phyloP scores from a whole-genome alignment of 2,888 invertebrate species.

The Nesidiocoris tenuis region DNA sequence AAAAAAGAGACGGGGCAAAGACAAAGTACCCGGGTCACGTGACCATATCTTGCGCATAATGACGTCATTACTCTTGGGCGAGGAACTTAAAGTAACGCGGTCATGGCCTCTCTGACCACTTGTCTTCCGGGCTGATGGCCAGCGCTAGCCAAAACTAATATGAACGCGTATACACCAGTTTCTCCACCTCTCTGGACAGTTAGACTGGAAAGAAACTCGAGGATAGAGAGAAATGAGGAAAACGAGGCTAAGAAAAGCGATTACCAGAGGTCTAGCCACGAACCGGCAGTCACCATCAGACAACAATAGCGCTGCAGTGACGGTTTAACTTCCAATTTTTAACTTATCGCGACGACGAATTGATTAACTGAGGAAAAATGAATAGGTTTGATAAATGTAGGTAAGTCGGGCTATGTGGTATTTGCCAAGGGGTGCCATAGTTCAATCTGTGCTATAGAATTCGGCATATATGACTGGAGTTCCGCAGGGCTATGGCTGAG shows the following conservation, averaged over 20 bases:
- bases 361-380: too few species aligned
- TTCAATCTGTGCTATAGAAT: too few species aligned
- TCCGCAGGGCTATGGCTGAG: too few species aligned
- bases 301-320: too few species aligned
- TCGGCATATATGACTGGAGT: too few species aligned
- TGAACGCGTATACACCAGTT: background rate
- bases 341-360: too few species aligned
- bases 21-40: constrained; percentile 36
- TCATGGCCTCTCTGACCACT: background rate
- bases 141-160: background rate
- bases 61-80: constrained; percentile 17
- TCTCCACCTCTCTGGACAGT: background rate
- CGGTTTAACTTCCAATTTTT: too few species aligned
- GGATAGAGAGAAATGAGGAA: background rate
- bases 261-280: too few species aligned
- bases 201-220: background rate
- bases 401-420: too few species aligned
- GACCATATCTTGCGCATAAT: constrained; percentile 42
- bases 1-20: constrained; percentile 20
- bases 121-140: constrained; percentile 5
- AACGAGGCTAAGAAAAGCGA: background rate
- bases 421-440: too few species aligned
- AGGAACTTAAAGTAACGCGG: background rate
- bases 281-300: too few species aligned
- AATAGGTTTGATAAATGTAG: too few species aligned